Conservation (phyloP, 2,113 vertebrate genomes). For the Nothoprocta perdicaria region DNA sequence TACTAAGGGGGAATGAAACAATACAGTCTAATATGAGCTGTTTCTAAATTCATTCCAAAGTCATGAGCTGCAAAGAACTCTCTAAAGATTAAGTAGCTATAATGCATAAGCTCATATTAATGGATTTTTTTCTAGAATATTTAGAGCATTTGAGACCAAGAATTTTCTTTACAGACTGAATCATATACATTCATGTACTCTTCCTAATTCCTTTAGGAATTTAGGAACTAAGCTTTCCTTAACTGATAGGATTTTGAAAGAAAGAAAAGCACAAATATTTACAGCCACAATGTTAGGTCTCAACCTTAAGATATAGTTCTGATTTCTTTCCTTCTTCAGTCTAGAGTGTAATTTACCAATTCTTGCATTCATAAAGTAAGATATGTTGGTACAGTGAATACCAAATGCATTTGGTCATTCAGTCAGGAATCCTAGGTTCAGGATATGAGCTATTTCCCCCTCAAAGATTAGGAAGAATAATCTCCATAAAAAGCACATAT, state of each 20-base stretch:
- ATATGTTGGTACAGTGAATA: neutral
- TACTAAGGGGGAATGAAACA: constrained; percentile 22
- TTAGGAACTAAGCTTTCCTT: neutral
- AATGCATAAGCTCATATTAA: neutral
- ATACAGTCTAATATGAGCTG: constrained; percentile 25
- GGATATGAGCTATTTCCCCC: neutral
- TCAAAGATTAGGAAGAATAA: neutral
- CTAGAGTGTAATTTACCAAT: neutral
- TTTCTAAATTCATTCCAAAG: neutral
- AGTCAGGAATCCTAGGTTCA: neutral
- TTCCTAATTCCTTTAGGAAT: neutral
- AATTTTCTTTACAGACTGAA: neutral
- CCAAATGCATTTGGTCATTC: neutral
- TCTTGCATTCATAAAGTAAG: neutral
- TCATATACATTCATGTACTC: neutral
- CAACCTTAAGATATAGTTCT: neutral
- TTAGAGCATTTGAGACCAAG: neutral
- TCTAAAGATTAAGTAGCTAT: constrained; percentile 6
- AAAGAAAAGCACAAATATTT: neutral
- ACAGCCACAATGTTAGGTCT: neutral
- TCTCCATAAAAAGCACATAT: neutral
- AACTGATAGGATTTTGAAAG: neutral
- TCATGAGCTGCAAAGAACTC: constrained; percentile 12
- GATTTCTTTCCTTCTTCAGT: neutral
- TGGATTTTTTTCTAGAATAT: neutral